Evolutionary conservation across 2,797 vertebrate genomes (phyloP), one percentile per base, ranked within the genome.

Genomic region (Chromis chromis): DNA sequence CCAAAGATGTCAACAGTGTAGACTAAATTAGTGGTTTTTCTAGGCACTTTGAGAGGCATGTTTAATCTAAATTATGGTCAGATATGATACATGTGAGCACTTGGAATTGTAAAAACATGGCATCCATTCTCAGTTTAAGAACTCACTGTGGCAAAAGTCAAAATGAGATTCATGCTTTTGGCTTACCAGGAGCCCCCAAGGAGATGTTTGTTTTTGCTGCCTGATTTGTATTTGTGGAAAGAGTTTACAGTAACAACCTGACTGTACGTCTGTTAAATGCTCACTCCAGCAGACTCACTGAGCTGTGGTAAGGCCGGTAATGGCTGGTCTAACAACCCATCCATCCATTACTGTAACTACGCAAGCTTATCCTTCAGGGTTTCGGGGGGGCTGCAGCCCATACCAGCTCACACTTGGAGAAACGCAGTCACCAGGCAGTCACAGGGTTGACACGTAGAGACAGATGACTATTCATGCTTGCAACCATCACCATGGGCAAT

Each of bases 281-380:
- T 67, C 56, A 40, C 58, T 83, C n/a, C 7, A 36, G 60, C 65
- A 74, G 46, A 67, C 73, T 31, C 57, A 78, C 63, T 53, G 70
- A 69, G 73, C 65, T 82, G 85, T 25, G 83, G 66, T 77, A 24
- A 79, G 65, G 58, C 78, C 42, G 13, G 76, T 88, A 82, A 89
- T 73, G 75, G 53, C 66, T 65, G 55, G 44, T 76, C 70, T 79
- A 27, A 67, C 50, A 69, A 44, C 27, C 36, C 44, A 63, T 65
- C 44, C 46, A 50, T 50, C 33, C 36, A 73, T 73, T 65, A 57
- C 54, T 48, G 56, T 65, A 65, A n/a, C 62, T 49, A 21, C 3
- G 3, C 22, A 28, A 19, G 53, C 22, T 56, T 63, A 33, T 25
- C 40, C 42, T 40, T 50, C 9, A 40, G 19, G 42, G 53, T 49